A percentile compares a stretch with the other conserved stretches of the same genome.
phyloP scores from a whole-genome alignment of 2,888 invertebrate genomes.

The Scaptomyza tumidula region DNA sequence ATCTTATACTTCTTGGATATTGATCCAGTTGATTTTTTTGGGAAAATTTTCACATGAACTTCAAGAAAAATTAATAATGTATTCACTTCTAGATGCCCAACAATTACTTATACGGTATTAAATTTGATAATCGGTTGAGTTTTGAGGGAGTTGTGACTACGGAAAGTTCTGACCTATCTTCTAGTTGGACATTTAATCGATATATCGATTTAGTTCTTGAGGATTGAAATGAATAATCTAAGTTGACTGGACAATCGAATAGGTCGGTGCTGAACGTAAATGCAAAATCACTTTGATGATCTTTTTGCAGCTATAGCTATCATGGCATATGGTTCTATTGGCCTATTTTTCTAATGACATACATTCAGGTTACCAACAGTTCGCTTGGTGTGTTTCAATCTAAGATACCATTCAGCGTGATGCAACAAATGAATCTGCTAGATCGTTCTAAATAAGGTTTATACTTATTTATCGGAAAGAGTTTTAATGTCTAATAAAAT shows the following conservation, averaged over 20 bases:
- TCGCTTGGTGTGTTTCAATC: constrained; percentile 4
- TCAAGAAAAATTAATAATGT: too few species aligned
- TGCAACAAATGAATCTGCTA: constrained; percentile 52
- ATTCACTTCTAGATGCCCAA: too few species aligned
- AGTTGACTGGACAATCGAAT: constrained; percentile 19
- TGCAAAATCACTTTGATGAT: constrained; percentile 15
- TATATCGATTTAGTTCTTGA: constrained; percentile 49
- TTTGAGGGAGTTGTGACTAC: too few species aligned
- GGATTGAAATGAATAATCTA: constrained; percentile 44
- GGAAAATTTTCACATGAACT: too few species aligned
- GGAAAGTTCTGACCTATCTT: too few species aligned
- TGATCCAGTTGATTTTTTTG: constrained; percentile 29
- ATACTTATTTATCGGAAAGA: too few species aligned
- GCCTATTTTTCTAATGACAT: too few species aligned
- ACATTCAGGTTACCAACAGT: too few species aligned
- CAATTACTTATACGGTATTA: too few species aligned
- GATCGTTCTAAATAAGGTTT: not conserved
- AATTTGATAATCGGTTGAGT: too few species aligned
- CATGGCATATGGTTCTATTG: not conserved
- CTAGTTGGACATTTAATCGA: constrained; percentile 66
- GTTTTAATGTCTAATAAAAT: too few species aligned
- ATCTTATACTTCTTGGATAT: constrained; percentile 40
- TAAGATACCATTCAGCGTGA: constrained; percentile 71
- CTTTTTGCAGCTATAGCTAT: constrained; percentile 36
- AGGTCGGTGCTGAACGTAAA: constrained; percentile 37